Percentiles rank a stretch among this genome's conserved stretches.
Evolutionary conservation across 2,113 vertebrate genomes (phyloP).

Genomic region (Podarcis raffonei): DNA sequence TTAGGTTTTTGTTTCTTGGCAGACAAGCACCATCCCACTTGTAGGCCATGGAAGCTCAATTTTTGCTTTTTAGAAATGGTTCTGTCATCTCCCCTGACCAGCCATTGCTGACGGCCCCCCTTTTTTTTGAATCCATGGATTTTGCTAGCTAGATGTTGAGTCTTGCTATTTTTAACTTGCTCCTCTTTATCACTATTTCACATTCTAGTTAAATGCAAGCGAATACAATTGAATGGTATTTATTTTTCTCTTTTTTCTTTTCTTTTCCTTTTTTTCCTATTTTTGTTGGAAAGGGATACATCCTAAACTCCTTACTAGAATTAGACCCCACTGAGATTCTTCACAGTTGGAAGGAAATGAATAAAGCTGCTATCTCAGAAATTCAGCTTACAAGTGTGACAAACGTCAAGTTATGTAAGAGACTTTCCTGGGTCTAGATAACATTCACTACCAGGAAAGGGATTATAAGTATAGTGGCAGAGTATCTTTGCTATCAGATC

Average conservation of each 20-base stretch:
- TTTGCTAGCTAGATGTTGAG: slow-evolving; percentile 19
- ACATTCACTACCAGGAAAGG: slow-evolving; percentile 46
- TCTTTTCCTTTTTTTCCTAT: not conserved
- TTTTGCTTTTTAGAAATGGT: not conserved
- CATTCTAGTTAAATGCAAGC: slow-evolving; percentile 52
- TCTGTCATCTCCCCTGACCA: not conserved
- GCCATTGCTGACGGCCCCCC: slow-evolving; percentile 21
- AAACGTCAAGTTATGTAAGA: slow-evolving; percentile 64
- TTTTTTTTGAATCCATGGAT: slow-evolving; percentile 13
- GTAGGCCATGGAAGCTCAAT: not conserved
- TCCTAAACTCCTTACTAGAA: slow-evolving; percentile 67
- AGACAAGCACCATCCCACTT: no score
- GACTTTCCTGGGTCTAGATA: slow-evolving; percentile 66
- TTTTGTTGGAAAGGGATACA: slow-evolving; percentile 51
- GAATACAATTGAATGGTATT: slow-evolving; percentile 38
- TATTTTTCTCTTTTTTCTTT: slow-evolving; percentile 20
- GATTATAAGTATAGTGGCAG: slow-evolving; percentile 41
- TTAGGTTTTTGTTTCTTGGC: no score
- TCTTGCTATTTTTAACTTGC: slow-evolving; percentile 34
- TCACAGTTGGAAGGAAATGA: slow-evolving; percentile 70
- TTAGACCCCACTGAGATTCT: slow-evolving; percentile 62
- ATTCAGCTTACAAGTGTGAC: slow-evolving; percentile 68
- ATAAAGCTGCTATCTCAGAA: slow-evolving; percentile 73
- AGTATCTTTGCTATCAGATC: slow-evolving; percentile 29
- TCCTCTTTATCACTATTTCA: slow-evolving; percentile 43